Percentiles rank a stretch among this genome's conserved stretches.
Conservation (phyloP, 1,140 invertebrate genomes). For the Drosophila kohkoa region DNA sequence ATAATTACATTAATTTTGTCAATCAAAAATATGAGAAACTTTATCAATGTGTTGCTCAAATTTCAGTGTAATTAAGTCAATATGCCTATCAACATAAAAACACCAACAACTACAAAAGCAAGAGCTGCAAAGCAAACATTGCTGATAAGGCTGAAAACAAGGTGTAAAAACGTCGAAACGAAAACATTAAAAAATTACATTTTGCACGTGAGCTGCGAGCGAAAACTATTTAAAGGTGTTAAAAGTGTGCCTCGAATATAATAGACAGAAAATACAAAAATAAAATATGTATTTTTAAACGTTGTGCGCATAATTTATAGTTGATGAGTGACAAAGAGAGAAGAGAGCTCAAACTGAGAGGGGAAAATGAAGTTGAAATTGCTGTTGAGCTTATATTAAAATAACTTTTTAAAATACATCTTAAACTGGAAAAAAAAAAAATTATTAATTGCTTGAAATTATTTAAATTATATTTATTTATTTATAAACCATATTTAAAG, state of each 20-base stretch:
- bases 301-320: constrained; percentile 32
- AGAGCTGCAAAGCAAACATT: too few relatives aligned
- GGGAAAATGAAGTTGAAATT: background rate
- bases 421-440: too few relatives aligned
- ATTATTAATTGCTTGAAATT: too few relatives aligned
- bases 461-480: too few relatives aligned
- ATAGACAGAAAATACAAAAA: constrained; percentile 8
- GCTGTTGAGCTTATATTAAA: too few relatives aligned
- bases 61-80: background rate
- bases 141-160: constrained; percentile 24
- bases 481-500: background rate
- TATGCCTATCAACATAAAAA: background rate
- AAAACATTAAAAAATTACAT: constrained; percentile 30
- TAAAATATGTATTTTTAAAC: constrained; percentile 3
- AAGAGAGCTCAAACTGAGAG: constrained; percentile 11
- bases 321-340: constrained; percentile 1
- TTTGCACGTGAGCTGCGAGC: constrained; percentile 28
- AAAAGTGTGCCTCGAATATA: constrained; percentile 28
- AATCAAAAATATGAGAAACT: constrained; percentile 10
- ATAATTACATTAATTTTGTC: constrained; percentile 43
- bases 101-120: constrained; percentile 5
- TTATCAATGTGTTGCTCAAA: constrained; percentile 21
- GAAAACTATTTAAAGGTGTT: constrained; percentile 10
- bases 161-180: constrained; percentile 10
- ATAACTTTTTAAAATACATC: too few relatives aligned